Percentiles rank a stretch among this genome's conserved stretches.
Conservation (phyloP, 2,113 vertebrate genomes). For the Turnix velox region DNA sequence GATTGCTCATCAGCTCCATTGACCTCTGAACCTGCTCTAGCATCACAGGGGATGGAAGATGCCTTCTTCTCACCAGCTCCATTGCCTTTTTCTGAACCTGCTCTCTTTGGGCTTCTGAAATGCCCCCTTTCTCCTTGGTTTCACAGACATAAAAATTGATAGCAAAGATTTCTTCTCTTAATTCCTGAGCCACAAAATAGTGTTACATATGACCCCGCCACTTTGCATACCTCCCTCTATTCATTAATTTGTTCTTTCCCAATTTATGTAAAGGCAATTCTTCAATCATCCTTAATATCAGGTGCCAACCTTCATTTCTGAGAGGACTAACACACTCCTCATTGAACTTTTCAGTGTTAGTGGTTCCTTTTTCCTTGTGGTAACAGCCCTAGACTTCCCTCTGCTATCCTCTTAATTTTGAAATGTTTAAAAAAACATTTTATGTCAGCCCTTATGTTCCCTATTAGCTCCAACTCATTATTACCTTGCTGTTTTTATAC, state of each 20-base stretch:
- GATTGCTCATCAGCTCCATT: too few relatives aligned
- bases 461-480: background rate
- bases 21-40: too few relatives aligned
- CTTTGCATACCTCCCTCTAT: background rate
- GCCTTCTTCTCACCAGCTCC: too few relatives aligned
- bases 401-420: background rate
- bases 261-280: background rate
- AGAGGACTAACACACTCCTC: background rate
- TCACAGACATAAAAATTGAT: background rate
- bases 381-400: background rate
- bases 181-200: background rate
- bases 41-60: too few relatives aligned
- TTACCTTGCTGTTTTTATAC: background rate
- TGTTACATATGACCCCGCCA: background rate
- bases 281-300: background rate
- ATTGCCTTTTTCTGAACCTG: too few relatives aligned
- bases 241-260: background rate
- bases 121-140: background rate
- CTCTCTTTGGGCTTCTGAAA: background rate
- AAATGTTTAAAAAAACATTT: background rate
- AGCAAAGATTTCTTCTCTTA: background rate
- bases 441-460: background rate
- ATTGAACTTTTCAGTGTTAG: background rate
- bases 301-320: background rate
- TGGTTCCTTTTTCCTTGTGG: background rate